phyloP scores from a whole-genome alignment of 2,888 invertebrate species.

The Caenorhabditis sp. region DNA sequence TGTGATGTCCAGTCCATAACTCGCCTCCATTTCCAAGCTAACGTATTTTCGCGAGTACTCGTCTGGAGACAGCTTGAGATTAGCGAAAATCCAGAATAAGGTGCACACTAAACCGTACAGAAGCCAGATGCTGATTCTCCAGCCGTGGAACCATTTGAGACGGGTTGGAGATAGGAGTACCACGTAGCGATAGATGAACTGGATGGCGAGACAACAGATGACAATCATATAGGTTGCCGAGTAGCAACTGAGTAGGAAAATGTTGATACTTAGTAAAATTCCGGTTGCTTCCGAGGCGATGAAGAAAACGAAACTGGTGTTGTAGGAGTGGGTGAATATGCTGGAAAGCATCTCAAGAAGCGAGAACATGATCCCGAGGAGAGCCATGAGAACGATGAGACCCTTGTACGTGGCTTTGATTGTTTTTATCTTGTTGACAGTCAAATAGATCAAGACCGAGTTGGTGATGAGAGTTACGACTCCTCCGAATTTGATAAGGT shows the following conservation, averaged over 20 bases:
- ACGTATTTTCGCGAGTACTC: background rate
- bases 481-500: background rate
- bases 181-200: background rate
- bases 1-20: background rate
- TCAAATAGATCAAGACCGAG: constrained; percentile 18
- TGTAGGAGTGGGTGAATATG: constrained; percentile 20
- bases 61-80: background rate
- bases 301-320: constrained; percentile 7
- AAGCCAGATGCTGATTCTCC: background rate
- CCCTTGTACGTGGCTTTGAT: constrained; percentile 8
- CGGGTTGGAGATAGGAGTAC: background rate
- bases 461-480: background rate
- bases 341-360: background rate
- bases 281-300: background rate
- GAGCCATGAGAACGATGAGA: constrained; percentile 4
- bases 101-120: background rate
- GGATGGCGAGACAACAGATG: background rate
- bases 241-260: background rate
- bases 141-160: background rate
- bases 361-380: constrained; percentile 16
- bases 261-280: background rate
- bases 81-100: background rate
- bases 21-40: background rate
- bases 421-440: constrained; percentile 1
- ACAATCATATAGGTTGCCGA: background rate